Evolutionary conservation across 2,113 vertebrate genomes (phyloP).

Genomic region (Epinephelus cyanopodus): DNA sequence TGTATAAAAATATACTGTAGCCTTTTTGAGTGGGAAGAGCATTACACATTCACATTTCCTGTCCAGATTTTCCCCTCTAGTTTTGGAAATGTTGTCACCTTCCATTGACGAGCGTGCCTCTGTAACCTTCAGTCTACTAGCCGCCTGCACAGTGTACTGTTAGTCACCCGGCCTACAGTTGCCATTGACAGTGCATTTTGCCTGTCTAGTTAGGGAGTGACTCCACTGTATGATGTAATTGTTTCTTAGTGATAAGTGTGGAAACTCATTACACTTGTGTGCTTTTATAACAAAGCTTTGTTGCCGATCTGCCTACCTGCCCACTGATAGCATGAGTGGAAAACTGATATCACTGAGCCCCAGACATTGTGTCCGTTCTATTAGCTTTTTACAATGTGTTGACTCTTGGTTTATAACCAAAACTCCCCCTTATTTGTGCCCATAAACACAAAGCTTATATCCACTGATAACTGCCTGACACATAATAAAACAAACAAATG

Average conservation of each 20-base stretch:
- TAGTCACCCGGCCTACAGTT: slow-evolving; percentile 37
- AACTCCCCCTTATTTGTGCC: background rate
- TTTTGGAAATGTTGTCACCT: slow-evolving; percentile 28
- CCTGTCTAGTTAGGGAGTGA: slow-evolving; percentile 35
- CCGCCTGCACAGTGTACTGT: background rate
- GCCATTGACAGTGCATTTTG: slow-evolving; percentile 15
- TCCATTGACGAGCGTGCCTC: background rate
- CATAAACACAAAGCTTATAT: slow-evolving; percentile 7
- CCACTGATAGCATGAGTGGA: slow-evolving; percentile 53
- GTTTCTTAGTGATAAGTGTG: slow-evolving; percentile 62
- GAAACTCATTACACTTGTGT: slow-evolving; percentile 60
- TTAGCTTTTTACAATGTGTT: slow-evolving; percentile 44
- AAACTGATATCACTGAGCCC: slow-evolving; percentile 31
- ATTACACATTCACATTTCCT: slow-evolving; percentile 44
- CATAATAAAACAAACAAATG: slow-evolving; percentile 33
- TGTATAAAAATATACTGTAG: background rate
- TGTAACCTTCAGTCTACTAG: background rate
- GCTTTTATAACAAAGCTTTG: slow-evolving; percentile 42
- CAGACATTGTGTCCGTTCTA: slow-evolving; percentile 18
- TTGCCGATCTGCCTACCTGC: slow-evolving; percentile 17
- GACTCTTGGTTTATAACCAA: slow-evolving; percentile 28
- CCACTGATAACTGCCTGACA: background rate
- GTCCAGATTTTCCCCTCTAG: slow-evolving; percentile 12
- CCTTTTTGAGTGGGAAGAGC: background rate
- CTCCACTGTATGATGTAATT: slow-evolving; percentile 52